Evolutionary conservation across 2,888 invertebrate genomes (phyloP).

Genomic region (Ophion ventricosus): DNA sequence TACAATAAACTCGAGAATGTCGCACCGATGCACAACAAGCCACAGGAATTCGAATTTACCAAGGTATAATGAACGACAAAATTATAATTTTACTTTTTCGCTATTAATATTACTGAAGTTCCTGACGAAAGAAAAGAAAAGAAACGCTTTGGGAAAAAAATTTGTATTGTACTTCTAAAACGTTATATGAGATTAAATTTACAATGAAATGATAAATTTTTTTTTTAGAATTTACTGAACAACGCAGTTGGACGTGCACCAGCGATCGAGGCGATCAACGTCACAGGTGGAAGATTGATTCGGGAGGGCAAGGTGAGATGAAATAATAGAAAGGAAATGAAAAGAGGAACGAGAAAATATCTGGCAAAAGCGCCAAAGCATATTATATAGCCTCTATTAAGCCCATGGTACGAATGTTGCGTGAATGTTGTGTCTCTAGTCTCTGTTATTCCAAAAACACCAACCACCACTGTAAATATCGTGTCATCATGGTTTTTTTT

Average conservation of each 20-base stretch:
- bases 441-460: slow-evolving; percentile 54
- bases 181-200: too few relatives aligned
- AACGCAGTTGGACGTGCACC: slow-evolving; percentile 96
- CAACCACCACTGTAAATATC: slow-evolving; percentile 67
- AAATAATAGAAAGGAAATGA: slow-evolving; percentile 87
- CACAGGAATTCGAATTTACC: slow-evolving; percentile 91
- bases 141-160: background rate
- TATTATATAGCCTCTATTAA: slow-evolving; percentile 74
- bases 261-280: slow-evolving; percentile 97
- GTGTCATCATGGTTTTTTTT: slow-evolving; percentile 43
- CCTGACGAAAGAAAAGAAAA: too few relatives aligned
- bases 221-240: slow-evolving; percentile 93
- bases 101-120: too few relatives aligned
- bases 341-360: slow-evolving; percentile 83
- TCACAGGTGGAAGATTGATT: slow-evolving; percentile 97
- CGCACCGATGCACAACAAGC: slow-evolving; percentile 87
- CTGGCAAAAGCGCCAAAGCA: slow-evolving; percentile 62
- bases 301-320: slow-evolving; percentile 97
- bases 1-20: slow-evolving; percentile 91
- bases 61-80: slow-evolving; percentile 86
- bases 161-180: background rate
- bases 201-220: slow-evolving; percentile 23
- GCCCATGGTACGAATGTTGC: slow-evolving; percentile 75
- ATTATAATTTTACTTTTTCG: too few relatives aligned
- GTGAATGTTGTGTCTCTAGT: slow-evolving; percentile 64